Evolutionary conservation across 2,888 invertebrate species (phyloP), one percentile per base, ranked within the genome.

Genomic region (Epistrophella euchroma): DNA sequence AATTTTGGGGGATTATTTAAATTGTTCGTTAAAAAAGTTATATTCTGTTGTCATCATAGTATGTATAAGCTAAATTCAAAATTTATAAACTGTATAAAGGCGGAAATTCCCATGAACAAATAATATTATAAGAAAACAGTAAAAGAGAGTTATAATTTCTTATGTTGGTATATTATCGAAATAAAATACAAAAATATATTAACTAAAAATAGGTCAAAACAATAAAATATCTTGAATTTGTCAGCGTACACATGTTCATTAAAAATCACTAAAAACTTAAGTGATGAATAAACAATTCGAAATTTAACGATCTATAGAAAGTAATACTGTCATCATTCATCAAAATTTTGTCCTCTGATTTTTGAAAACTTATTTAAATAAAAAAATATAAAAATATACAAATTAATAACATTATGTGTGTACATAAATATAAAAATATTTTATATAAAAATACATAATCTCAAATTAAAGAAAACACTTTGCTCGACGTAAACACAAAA

Each of bases 201-300:
- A 19, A 19, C 11, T 35, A 6, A 58, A 58, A 58, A 58, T 32
- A 58, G 58, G 58, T 37, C 58, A 58, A 58, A 58, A 58, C 1
- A 37, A 37, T 37, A 19, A 35, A 37, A 58, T 6, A 15, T 37
- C 19, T 7, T 35, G 15, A 35, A 2, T 58, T 17, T 11, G 17
- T 58, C 13, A 17, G 5, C 11, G 19, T 3, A 22, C 58, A 19
- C 13, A 19, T 58, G 19, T 22, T 37, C 7, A 19, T 35, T 37
- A 17, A 17, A 35, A 58, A 19, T 19, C 4, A 17, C 35, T 35
- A 58, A 56, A 35, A 58, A 58, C 2, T 58, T 35, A 37, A 58
- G 13, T 35, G 19, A 58, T 37, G 37, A 58, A 37, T 22, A 58
- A 35, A 58, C 22, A 37, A 37, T 58, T 19, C 10, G 13, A 19